Evolutionary conservation across 2,888 invertebrate genomes (phyloP).

Genomic region (Andrena hattorfiana): DNA sequence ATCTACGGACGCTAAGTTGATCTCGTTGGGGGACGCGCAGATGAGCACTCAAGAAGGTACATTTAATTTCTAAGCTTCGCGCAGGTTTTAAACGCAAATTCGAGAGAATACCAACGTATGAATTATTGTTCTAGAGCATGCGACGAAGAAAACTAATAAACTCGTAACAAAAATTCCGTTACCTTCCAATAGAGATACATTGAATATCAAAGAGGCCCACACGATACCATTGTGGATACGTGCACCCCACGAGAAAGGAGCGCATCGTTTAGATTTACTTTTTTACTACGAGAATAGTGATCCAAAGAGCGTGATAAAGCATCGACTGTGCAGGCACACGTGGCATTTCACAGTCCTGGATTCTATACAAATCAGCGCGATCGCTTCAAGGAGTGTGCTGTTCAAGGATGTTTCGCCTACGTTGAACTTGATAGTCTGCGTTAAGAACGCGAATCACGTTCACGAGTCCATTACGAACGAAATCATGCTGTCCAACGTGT

Average conservation of each 20-base stretch:
- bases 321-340: conserved; percentile 88
- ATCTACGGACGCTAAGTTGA: conserved; percentile 90
- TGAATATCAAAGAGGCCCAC: conserved; percentile 86
- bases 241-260: conserved; percentile 89
- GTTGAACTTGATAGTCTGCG: conserved; percentile 89
- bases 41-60: conserved; percentile 59
- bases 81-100: neutral
- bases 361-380: conserved; percentile 87
- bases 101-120: conserved; percentile 3
- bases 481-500: conserved; percentile 87
- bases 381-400: conserved; percentile 86
- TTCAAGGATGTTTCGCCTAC: conserved; percentile 84
- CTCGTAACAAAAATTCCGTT: conserved; percentile 85
- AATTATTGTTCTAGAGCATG: conserved; percentile 75
- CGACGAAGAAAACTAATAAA: conserved; percentile 82
- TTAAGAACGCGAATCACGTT: conserved; percentile 89
- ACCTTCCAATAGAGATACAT: conserved; percentile 82
- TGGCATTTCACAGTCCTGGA: conserved; percentile 89
- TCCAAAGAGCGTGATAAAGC: conserved; percentile 83
- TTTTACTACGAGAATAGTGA: conserved; percentile 90
- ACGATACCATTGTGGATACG: conserved; percentile 89
- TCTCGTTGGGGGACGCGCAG: conserved; percentile 85
- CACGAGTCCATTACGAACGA: conserved; percentile 87
- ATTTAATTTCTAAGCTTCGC: neutral
- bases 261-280: conserved; percentile 88